Evolutionary conservation across 1,140 invertebrate species (phyloP).

Genomic region (Wasmannia auropunctata): DNA sequence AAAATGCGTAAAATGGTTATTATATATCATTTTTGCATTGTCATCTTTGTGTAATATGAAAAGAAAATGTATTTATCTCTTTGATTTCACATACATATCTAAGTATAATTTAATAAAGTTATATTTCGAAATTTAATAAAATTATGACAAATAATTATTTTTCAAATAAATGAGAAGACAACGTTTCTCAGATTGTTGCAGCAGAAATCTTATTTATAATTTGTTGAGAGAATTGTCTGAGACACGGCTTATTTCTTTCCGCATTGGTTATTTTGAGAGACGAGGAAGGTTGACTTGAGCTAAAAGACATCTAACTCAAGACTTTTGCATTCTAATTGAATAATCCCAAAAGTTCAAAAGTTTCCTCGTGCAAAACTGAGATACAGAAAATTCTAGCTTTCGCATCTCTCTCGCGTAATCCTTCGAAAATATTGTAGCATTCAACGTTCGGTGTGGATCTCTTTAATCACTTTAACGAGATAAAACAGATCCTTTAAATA

Average conservation of each 20-base stretch:
- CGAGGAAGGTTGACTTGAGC: conserved; percentile 8
- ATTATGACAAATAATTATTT: neutral
- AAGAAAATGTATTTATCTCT: neutral
- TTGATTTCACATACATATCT: neutral
- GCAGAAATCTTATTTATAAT: conserved; percentile 47
- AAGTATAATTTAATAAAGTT: too few species aligned
- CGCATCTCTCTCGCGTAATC: conserved; percentile 9
- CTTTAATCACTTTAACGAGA: conserved; percentile 32
- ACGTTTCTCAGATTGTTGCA: conserved; percentile 5
- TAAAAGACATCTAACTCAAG: conserved; percentile 65
- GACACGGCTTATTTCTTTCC: conserved; percentile 44
- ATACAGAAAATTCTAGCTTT: conserved; percentile 51
- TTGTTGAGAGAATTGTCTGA: neutral
- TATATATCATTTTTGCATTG: neutral
- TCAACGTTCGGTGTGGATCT: conserved; percentile 50
- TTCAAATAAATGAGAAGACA: neutral
- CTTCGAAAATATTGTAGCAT: conserved; percentile 21
- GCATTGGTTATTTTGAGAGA: neutral
- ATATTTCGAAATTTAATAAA: neutral
- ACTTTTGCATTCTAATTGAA: conserved; percentile 76
- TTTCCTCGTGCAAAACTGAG: conserved; percentile 33
- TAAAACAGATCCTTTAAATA: conserved; percentile 37
- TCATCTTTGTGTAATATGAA: neutral
- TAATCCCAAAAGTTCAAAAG: conserved; percentile 71
- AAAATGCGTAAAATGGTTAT: neutral